Conservation (phyloP, 2,888 invertebrate species). For the Tolmerus cingulatus region DNA sequence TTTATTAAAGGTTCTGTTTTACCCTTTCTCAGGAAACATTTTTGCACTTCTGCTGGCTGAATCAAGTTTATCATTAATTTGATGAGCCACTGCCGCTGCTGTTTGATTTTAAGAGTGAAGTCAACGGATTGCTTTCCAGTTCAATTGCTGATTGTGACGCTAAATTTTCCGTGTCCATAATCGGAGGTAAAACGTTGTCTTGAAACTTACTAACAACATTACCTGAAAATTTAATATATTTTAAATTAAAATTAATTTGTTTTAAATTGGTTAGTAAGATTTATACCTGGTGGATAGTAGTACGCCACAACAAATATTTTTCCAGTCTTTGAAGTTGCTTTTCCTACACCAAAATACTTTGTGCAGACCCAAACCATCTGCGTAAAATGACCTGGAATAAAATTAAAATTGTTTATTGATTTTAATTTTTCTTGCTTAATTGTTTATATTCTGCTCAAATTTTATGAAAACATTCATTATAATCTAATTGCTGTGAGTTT, state of each 20-base stretch:
- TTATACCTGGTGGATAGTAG: constrained; percentile 77
- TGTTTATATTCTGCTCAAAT: not conserved
- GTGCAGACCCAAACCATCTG: constrained; percentile 86
- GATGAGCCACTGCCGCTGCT: constrained; percentile 46
- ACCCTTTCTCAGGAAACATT: not conserved
- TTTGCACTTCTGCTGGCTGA: not conserved
- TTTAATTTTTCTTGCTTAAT: not conserved
- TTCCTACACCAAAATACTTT: constrained; percentile 80
- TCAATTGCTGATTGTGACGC: constrained; percentile 56
- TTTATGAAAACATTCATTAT: too few species aligned
- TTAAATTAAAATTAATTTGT: not conserved
- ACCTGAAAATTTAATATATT: constrained; percentile 62
- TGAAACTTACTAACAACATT: constrained; percentile 78
- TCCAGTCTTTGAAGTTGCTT: constrained; percentile 78
- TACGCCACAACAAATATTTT: constrained; percentile 85
- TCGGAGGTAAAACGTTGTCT: constrained; percentile 78
- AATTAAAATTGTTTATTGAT: not conserved
- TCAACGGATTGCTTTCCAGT: constrained; percentile 49
- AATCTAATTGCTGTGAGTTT: too few species aligned
- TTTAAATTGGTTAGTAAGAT: not conserved
- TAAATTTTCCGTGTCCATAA: constrained; percentile 69
- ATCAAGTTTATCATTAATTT: constrained; percentile 42
- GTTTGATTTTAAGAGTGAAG: constrained; percentile 48
- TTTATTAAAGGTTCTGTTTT: constrained; percentile 9
- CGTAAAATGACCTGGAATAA: constrained; percentile 78